A percentile compares a stretch with the other conserved stretches of the same genome.
Conservation (phyloP, 1,140 invertebrate species). For the Pantala flavescens region DNA sequence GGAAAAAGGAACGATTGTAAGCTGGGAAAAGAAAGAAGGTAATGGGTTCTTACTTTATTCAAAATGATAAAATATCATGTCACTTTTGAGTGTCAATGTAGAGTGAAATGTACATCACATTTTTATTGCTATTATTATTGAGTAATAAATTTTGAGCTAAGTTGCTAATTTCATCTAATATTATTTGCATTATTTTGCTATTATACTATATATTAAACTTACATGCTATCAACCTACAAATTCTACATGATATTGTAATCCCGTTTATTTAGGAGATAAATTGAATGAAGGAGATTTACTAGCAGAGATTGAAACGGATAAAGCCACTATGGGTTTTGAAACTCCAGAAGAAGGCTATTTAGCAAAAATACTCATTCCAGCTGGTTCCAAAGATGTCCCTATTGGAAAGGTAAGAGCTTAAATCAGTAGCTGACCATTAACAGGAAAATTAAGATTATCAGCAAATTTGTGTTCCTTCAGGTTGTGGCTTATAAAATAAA, state of each 20-base stretch:
- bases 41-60: constrained; percentile 30
- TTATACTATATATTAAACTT: not conserved
- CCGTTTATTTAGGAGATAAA: constrained; percentile 39
- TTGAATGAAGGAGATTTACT: constrained; percentile 77
- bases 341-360: constrained; percentile 97
- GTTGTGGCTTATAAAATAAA: no score
- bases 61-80: no score
- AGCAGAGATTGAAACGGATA: constrained; percentile 99
- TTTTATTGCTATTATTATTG: no score
- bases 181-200: no score
- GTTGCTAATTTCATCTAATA: no score
- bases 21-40: constrained; percentile 98
- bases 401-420: constrained; percentile 47
- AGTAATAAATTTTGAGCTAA: no score
- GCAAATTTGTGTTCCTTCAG: no score
- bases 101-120: no score
- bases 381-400: constrained; percentile 59
- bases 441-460: no score
- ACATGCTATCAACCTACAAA: not conserved
- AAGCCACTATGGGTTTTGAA: constrained; percentile 99
- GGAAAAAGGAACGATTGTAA: constrained; percentile 94
- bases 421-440: no score
- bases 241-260: constrained; percentile 3
- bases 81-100: no score
- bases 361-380: constrained; percentile 83